Base-by-base conservation (phyloP, 1,140 invertebrate species). In the Scaptomyza graminum region DNA sequence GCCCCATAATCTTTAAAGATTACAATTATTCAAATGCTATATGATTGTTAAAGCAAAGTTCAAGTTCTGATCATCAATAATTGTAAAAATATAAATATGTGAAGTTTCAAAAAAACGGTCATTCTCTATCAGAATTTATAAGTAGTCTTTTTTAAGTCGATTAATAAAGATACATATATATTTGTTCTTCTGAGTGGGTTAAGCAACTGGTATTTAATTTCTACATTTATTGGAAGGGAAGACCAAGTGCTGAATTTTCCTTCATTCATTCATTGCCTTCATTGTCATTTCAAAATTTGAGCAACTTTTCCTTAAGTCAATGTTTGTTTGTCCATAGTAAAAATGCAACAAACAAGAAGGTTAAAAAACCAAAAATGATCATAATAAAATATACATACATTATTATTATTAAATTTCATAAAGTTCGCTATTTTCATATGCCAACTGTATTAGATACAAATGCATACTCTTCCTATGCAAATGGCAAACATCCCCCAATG, bases 171-270 rank as follows among this genome's bases (percentile, higher is more conserved):
- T 87, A 28, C 78, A 85, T 82, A 87, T 73, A 78, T 81, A 90
- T 89, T 88, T 89, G 85, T 90, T 89, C 85, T 89, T 89, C 84
- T 84, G 85, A 89, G 85, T 89, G 84, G 84, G 84, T 89, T 89
- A 89, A 90, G 60, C 28, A 44, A 51, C 39, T 50, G 22, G 1
- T 44, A 43, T 65, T 22, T 59, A 52, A 34, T 47, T 61, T 59
- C 3, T 51, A 59, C 9, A 31, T n/a, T n/a, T n/a, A n/a, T n/a
- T 4, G 3, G n/a, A n/a, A n/a, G 11, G 12, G 12, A 41, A 41
- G n/a, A 8, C 4, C 31, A 28, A 28, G 1, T 28, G 28, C 28
- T 28, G 28, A 5, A 28, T 28, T 28, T 28, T 7, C 28, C 7
- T 28, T 28, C 28, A 28, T 28, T 28, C 28, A 22, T 22, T 22